Evolutionary conservation across 2,113 vertebrate genomes (phyloP).

Genomic region (Chaetodon trifascialis): DNA sequence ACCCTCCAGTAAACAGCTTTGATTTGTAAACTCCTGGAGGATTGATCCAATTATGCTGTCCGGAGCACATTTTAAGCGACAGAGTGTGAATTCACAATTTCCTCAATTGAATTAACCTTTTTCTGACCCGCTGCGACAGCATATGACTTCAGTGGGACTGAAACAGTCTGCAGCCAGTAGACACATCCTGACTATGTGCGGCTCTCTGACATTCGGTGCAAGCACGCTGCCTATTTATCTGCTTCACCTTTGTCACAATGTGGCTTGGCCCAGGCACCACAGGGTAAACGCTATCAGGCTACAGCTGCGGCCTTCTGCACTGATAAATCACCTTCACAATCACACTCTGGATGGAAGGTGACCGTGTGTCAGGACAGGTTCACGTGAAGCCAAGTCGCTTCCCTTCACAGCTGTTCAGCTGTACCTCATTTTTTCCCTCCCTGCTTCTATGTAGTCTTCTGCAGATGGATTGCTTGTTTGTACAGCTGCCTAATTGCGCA

Average conservation of each 20-base stretch:
- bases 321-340: conserved; percentile 14
- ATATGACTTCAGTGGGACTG: neutral
- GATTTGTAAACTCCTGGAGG: conserved; percentile 9
- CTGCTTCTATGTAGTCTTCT: neutral
- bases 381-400: conserved; percentile 12
- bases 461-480: conserved; percentile 61
- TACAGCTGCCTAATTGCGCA: conserved; percentile 55
- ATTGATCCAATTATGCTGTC: neutral
- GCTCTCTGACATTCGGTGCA: conserved; percentile 27
- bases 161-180: neutral
- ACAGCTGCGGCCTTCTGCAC: neutral
- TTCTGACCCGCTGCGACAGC: neutral
- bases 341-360: conserved; percentile 4
- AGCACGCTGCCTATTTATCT: conserved; percentile 30
- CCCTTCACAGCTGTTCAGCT: conserved; percentile 28
- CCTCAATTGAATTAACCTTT: neutral
- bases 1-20: conserved; percentile 1
- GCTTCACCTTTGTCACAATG: conserved; percentile 42
- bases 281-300: conserved; percentile 5
- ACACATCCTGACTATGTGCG: conserved; percentile 1
- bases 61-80: neutral
- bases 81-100: conserved; percentile 2
- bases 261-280: conserved; percentile 2
- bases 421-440: neutral
- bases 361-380: conserved; percentile 15